phyloP scores from a whole-genome alignment of 2,797 vertebrate genomes.

The Vespertilio murinus region DNA sequence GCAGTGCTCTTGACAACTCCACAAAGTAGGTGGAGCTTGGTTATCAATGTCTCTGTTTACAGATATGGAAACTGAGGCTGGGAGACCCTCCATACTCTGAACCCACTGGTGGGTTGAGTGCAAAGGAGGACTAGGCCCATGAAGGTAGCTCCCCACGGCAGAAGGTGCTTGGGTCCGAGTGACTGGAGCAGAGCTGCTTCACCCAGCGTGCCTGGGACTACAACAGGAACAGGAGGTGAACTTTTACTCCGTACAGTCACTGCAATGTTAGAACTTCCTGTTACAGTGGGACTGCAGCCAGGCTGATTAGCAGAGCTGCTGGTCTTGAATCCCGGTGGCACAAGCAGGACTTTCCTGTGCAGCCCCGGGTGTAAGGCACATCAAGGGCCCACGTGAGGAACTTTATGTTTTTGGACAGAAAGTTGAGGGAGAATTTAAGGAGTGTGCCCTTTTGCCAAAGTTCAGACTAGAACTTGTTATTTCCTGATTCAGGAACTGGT shows the following conservation, averaged over 20 bases:
- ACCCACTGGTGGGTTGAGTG: not conserved
- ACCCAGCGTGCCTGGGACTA: fast-evolving
- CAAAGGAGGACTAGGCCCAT: not conserved
- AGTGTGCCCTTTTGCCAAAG: not conserved
- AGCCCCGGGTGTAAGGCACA: not conserved
- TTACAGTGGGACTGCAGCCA: not conserved
- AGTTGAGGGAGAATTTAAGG: not conserved
- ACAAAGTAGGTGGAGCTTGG: not conserved
- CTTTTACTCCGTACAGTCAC: not conserved
- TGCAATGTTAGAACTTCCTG: not conserved
- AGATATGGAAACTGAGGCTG: not conserved
- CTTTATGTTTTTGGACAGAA: not conserved
- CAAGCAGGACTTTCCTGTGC: not conserved
- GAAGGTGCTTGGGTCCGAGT: not conserved
- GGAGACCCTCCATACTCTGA: not conserved
- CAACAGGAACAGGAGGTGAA: not conserved
- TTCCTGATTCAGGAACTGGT: not conserved
- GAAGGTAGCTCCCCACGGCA: not conserved
- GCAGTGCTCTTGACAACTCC: not conserved
- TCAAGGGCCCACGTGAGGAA: not conserved
- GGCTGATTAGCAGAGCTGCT: not conserved
- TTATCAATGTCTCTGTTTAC: not conserved
- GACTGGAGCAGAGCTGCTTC: not conserved
- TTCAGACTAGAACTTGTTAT: not conserved
- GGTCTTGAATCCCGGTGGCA: not conserved